phyloP scores from a whole-genome alignment of 2,113 vertebrate species.

The Nansenia antarctica region DNA sequence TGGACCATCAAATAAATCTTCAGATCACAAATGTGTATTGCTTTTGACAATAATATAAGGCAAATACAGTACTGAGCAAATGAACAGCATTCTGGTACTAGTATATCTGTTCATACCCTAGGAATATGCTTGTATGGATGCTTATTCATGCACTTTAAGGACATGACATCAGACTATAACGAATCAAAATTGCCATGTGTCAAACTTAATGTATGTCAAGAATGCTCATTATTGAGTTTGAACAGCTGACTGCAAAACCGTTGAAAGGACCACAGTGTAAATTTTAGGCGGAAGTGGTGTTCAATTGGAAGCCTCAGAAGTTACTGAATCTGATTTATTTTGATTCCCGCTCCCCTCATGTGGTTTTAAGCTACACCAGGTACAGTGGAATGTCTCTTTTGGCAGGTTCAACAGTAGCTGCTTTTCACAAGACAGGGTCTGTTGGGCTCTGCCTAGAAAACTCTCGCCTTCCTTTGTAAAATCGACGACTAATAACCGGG shows the following conservation, averaged over 20 bases:
- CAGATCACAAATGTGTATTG: too few relatives aligned
- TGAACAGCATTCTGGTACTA: too few relatives aligned
- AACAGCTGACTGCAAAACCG: constrained; percentile 14
- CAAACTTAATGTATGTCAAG: not conserved
- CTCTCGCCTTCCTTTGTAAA: constrained; percentile 45
- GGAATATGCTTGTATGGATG: too few relatives aligned
- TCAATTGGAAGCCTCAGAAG: too few relatives aligned
- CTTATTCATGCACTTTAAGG: too few relatives aligned
- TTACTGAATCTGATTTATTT: not conserved
- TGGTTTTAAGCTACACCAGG: constrained; percentile 8
- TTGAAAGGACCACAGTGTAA: too few relatives aligned
- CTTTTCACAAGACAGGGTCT: constrained; percentile 57
- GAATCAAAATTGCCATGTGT: too few relatives aligned
- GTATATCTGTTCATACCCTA: too few relatives aligned
- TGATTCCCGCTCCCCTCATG: not conserved
- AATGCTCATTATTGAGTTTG: not conserved
- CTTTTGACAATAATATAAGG: too few relatives aligned
- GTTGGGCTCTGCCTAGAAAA: constrained; percentile 47
- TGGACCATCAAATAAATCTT: not conserved
- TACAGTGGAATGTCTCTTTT: constrained; percentile 25
- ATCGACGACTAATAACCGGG: constrained; percentile 54
- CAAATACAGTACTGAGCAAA: too few relatives aligned
- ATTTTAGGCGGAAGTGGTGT: too few relatives aligned
- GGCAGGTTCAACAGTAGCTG: constrained; percentile 17
- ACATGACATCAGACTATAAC: too few relatives aligned